phyloP scores from a whole-genome alignment of 2,888 invertebrate genomes.

The Prosapia bicincta region DNA sequence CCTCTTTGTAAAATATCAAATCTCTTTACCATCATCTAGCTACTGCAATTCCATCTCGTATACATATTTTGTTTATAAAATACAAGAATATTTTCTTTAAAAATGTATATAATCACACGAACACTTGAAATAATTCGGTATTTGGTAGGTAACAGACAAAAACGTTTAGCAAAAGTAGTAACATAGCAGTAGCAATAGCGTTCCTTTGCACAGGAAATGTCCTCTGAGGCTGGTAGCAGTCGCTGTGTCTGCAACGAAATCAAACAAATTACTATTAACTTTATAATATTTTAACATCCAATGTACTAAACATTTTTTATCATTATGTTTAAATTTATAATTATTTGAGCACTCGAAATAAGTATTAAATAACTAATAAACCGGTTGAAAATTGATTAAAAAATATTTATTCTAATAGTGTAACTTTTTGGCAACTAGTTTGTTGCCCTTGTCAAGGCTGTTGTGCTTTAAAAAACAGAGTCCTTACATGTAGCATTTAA shows the following conservation, averaged over 20 bases:
- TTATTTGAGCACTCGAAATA: too few relatives aligned
- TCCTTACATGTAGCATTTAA: too few relatives aligned
- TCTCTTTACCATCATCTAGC: neutral
- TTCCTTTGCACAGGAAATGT: neutral
- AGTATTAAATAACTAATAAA: too few relatives aligned
- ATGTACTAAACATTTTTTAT: too few relatives aligned
- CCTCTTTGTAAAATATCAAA: neutral
- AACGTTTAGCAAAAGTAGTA: neutral
- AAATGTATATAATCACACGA: neutral
- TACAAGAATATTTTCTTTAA: neutral
- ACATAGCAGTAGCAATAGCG: neutral
- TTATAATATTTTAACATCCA: too few relatives aligned
- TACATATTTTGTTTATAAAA: neutral
- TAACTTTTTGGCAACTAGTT: too few relatives aligned
- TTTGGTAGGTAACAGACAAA: neutral
- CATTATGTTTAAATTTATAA: too few relatives aligned
- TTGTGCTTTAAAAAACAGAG: too few relatives aligned
- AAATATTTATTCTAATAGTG: too few relatives aligned
- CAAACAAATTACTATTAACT: too few relatives aligned
- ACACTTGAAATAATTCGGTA: constrained; percentile 2
- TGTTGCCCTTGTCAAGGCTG: too few relatives aligned
- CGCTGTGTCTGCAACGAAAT: neutral
- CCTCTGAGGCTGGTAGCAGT: neutral
- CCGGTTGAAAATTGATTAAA: too few relatives aligned
- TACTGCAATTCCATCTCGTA: neutral